phyloP scores from a whole-genome alignment of 2,113 vertebrate genomes.

The Pogona vitticeps region DNA sequence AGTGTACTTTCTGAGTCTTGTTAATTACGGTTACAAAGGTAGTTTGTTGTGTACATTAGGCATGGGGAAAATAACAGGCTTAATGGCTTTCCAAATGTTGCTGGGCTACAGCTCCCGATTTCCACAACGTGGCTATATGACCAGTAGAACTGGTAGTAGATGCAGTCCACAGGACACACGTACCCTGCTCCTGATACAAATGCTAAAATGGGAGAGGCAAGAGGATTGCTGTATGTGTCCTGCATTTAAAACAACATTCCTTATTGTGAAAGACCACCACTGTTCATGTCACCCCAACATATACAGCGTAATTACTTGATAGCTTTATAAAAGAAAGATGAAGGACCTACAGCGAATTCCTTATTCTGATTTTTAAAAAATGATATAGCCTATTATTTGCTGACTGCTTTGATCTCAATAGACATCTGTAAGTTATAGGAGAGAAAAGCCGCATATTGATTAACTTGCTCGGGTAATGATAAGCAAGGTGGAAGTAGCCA shows the following conservation, averaged over 20 bases:
- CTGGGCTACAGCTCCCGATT: too few species aligned
- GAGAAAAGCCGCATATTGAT: neutral
- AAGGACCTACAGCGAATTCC: neutral
- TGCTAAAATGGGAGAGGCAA: conserved; percentile 10
- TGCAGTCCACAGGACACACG: too few species aligned
- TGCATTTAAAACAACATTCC: neutral
- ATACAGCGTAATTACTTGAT: neutral
- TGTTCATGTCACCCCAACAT: neutral
- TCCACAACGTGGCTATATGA: too few species aligned
- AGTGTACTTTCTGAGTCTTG: neutral
- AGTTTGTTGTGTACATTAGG: neutral
- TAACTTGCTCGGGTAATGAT: conserved; percentile 10
- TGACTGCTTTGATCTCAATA: conserved; percentile 12
- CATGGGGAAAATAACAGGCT: neutral
- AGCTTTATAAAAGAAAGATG: neutral
- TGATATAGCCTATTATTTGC: neutral
- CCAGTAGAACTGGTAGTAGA: too few species aligned
- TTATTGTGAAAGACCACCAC: neutral
- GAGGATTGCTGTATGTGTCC: neutral
- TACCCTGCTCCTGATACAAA: neutral
- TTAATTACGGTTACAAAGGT: conserved; percentile 1
- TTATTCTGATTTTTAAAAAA: neutral
- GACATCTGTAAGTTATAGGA: neutral
- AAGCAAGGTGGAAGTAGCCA: conserved; percentile 16
- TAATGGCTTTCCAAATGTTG: too few species aligned